Evolutionary conservation across 2,888 invertebrate species (phyloP).

Genomic region (Hirtodrosophila alboralis): DNA sequence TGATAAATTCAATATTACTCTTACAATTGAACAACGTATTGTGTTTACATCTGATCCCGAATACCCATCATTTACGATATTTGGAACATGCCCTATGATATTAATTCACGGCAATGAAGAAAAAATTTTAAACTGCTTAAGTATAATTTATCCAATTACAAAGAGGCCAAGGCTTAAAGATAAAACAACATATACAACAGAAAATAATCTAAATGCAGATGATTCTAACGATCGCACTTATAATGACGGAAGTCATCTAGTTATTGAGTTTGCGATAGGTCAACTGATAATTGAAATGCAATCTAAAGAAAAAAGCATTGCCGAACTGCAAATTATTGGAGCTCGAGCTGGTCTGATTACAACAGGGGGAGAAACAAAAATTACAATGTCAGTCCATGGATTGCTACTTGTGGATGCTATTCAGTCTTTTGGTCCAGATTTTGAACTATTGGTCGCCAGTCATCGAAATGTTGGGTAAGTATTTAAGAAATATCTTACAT

Average conservation of each 20-base stretch:
- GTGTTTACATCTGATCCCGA: slow-evolving; percentile 93
- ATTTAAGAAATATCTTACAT: background rate
- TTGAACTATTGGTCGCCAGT: slow-evolving; percentile 96
- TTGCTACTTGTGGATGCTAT: slow-evolving; percentile 96
- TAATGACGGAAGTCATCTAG: slow-evolving; percentile 86
- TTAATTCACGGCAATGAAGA: slow-evolving; percentile 96
- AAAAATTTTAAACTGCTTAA: slow-evolving; percentile 89
- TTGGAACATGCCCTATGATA: slow-evolving; percentile 93
- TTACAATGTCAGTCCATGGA: slow-evolving; percentile 95
- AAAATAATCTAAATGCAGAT: slow-evolving; percentile 26
- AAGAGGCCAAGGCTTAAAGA: slow-evolving; percentile 42
- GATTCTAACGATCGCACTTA: slow-evolving; percentile 41
- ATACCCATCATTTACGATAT: slow-evolving; percentile 92
- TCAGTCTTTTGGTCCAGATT: slow-evolving; percentile 97
- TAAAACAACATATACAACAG: slow-evolving; percentile 22
- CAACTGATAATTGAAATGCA: slow-evolving; percentile 94
- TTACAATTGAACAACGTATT: slow-evolving; percentile 91
- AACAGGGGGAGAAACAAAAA: slow-evolving; percentile 89
- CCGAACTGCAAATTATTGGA: slow-evolving; percentile 96
- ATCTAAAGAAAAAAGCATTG: slow-evolving; percentile 94
- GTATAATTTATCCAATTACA: slow-evolving; percentile 83
- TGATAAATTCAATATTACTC: slow-evolving; percentile 89
- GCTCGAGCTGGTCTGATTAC: slow-evolving; percentile 91
- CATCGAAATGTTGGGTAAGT: slow-evolving; percentile 95
- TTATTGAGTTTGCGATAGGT: slow-evolving; percentile 94